Percentiles rank a stretch among this genome's conserved stretches.
These are phyloP conservation scores for Bhutanitis thaidina DNA, from an alignment of 2,888 invertebrate species.

Conservation along the genomic window DNA sequence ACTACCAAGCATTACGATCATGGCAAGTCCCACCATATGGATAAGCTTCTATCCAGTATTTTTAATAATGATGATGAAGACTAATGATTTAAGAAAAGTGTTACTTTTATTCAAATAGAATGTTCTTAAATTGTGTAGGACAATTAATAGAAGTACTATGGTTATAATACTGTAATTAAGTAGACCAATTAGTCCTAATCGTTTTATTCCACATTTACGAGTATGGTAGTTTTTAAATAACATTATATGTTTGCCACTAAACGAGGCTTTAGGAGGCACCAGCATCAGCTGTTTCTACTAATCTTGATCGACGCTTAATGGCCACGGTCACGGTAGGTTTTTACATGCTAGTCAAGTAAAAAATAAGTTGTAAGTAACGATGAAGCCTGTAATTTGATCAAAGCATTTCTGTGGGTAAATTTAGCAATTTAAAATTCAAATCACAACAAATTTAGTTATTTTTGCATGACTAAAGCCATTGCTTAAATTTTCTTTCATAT, in stretches of 20 bases:
- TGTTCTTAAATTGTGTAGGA: no score
- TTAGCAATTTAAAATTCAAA: conserved; percentile 21
- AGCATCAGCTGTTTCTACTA: conserved; percentile 49
- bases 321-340: conserved; percentile 59
- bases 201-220: no score
- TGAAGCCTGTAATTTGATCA: conserved; percentile 29
- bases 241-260: conserved; percentile 24
- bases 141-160: no score
- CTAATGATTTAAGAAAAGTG: no score
- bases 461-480: conserved; percentile 14
- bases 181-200: no score
- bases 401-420: conserved; percentile 18
- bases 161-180: no score
- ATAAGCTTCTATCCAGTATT: no score
- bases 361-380: conserved; percentile 30
- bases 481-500: conserved; percentile 11
- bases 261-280: conserved; percentile 49
- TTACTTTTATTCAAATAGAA: no score
- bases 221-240: not conserved
- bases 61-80: no score
- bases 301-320: conserved; percentile 66
- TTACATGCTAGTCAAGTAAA: conserved; percentile 30
- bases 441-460: conserved; percentile 19
- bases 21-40: no score
- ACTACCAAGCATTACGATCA: no score